Base-by-base conservation (phyloP, 2,888 invertebrate genomes). In the Nasonia oneida region DNA sequence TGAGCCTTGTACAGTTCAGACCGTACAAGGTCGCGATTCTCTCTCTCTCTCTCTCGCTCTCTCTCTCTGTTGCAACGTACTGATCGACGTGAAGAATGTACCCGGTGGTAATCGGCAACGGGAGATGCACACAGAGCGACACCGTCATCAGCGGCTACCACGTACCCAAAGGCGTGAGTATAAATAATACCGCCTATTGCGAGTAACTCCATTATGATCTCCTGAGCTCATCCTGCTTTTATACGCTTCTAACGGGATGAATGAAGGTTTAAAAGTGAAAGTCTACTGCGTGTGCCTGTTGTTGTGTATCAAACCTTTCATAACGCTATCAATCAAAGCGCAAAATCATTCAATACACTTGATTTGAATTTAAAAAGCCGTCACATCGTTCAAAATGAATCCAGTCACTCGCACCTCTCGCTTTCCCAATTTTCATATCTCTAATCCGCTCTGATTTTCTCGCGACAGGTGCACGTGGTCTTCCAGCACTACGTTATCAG, bases 61-160 rank as follows among this genome's bases (percentile, higher is more conserved):
- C 1, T 29, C 29, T 18, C 18, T 73, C 73, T 84, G 71, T 81
- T 83, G 73, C 80, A 86, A 83, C 47, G 61, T 15, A 39, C 42
- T 61, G 23, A 23, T 23, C 53, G 42, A 4, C 42, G 3, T 57
- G 47, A 92, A 96, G 97, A 90, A 95, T 97, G 94, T 96, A 95
- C 92, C 97, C 97, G 0, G 96, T 97, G 29, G 96, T 97, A 0
- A 95, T 96, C 80, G 97, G 97, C 23, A 96, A 97, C 88, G 96
- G 96, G 2, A 94, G 97, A 81, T 96, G 96, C 87, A 94, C 96
- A 74, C 95, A 95, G 61, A 95, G 95, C 90, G 96, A 97, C 89
- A 95, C 96, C 29, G 94, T 96, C 0, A 95, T 97, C 78, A 95
- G 96, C 87, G 97, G 96, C 15, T 97, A 96, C 90, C 95, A 95